Percentiles rank a stretch among this genome's conserved stretches.
Conservation (phyloP, 2,888 invertebrate species). For the Volucella inflata region DNA sequence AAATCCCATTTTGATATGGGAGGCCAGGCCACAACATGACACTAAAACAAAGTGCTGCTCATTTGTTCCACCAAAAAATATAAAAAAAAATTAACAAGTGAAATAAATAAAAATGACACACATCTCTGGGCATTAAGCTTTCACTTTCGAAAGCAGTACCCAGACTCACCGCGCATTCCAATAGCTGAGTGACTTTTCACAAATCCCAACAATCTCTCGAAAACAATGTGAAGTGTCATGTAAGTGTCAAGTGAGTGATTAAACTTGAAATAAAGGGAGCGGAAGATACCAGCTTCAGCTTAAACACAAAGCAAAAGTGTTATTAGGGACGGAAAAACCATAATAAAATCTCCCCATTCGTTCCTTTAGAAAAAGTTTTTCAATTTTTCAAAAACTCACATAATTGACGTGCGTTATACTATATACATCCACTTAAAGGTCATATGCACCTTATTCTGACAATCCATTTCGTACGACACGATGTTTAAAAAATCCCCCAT, state of each 20-base stretch:
- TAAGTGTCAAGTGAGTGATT: slow-evolving; percentile 59
- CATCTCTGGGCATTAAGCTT: too few relatives aligned
- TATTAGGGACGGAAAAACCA: too few relatives aligned
- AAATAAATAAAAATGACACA: too few relatives aligned
- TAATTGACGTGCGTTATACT: slow-evolving; percentile 56
- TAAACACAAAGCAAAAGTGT: background rate
- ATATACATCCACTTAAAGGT: slow-evolving; percentile 13
- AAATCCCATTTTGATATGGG: too few relatives aligned
- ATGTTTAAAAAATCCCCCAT: background rate
- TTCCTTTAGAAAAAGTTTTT: too few relatives aligned
- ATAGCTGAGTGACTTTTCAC: background rate
- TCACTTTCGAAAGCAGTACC: background rate
- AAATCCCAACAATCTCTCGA: slow-evolving; percentile 2
- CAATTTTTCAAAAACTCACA: slow-evolving; percentile 11
- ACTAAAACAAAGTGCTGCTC: too few relatives aligned
- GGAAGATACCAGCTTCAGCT: slow-evolving; percentile 16
- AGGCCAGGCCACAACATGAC: too few relatives aligned
- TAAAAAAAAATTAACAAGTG: too few relatives aligned
- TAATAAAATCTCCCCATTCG: too few relatives aligned
- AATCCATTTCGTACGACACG: background rate
- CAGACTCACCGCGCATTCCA: background rate
- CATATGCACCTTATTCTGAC: slow-evolving; percentile 37
- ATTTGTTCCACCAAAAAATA: too few relatives aligned
- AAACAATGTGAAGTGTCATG: slow-evolving; percentile 41
- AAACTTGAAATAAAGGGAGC: slow-evolving; percentile 32